Evolutionary conservation across 1,140 invertebrate genomes (phyloP).

Genomic region (Danaus melanippus): DNA sequence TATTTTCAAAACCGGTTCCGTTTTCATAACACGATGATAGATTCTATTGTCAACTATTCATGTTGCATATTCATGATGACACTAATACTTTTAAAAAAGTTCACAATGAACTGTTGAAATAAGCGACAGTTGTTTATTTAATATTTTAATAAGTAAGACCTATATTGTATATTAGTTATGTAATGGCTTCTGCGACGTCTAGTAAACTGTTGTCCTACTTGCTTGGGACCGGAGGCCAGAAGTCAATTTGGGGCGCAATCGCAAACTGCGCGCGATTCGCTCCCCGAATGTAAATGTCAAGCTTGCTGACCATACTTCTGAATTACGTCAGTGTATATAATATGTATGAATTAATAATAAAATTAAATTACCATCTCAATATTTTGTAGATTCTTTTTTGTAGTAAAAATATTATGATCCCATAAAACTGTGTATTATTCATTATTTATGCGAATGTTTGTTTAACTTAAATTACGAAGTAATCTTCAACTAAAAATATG

Average conservation of each 20-base stretch:
- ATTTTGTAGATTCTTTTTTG: background rate
- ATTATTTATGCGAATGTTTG: no score
- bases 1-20: slow-evolving; percentile 62
- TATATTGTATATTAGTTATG: no score
- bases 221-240: slow-evolving; percentile 38
- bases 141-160: no score
- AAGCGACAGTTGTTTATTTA: no score
- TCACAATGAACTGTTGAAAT: no score
- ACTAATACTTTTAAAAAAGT: no score
- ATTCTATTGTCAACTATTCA: slow-evolving; percentile 9
- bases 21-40: slow-evolving; percentile 58
- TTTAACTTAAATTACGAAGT: no score
- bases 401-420: background rate
- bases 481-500: no score
- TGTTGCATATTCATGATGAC: no score
- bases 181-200: no score
- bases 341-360: slow-evolving; percentile 27
- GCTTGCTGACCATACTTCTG: slow-evolving; percentile 19
- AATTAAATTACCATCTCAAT: slow-evolving; percentile 1
- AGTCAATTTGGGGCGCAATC: slow-evolving; percentile 44
- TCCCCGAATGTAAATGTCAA: slow-evolving; percentile 47
- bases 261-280: slow-evolving; percentile 37
- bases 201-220: slow-evolving; percentile 34
- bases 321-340: slow-evolving; percentile 17
- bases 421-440: no score